Evolutionary conservation across 1,140 invertebrate genomes (phyloP), one percentile per base, ranked within the genome.

Genomic region (Ostrea denselamellosa): DNA sequence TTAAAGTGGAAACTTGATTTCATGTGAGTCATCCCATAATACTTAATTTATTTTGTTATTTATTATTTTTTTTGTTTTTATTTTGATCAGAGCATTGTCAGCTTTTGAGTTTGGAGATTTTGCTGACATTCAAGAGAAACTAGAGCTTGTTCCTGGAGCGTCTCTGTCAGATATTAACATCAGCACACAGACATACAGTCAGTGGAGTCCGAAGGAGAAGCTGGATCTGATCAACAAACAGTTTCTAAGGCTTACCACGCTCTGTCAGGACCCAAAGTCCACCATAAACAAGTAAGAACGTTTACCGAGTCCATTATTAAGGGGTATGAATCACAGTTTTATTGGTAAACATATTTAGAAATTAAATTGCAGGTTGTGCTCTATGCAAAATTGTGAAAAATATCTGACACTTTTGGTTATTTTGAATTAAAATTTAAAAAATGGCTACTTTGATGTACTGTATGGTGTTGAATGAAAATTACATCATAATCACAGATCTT

Each of bases 121-220:
- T 62, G 83, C 71, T 51, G 90, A 82, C 44, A 92, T 93, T 0
- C 86, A 86, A 10, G 90, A 92, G 53, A 90, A 91, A 85, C 89
- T 94, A 82, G 93, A 93, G 85, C 90, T 94, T 86, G 91, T 94
- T 8, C 93, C 94, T 0, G 92, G 91, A 17, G 87, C 90, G 5
- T 91, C 90, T 12, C 54, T 94, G 14, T 88, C 87, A 52, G 91
- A 93, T 19, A 17, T 89, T 83, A 87, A 28, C 65, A 68, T 12
- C 87, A 89, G 22, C 68, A 86, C 51, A 56, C 84, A 54, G n/a
- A 77, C 62, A 8, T 68, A 85, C 44, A 83, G 77, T 22, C 86
- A 86, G 4, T 94, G 93, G 93, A 90, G 91, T 54, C 85, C 88
- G 7, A 88, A 83, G 25, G 81, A 91, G 25, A 91, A 93, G 65